phyloP scores from a whole-genome alignment of 2,113 vertebrate genomes.

The Pan troglodytes region DNA sequence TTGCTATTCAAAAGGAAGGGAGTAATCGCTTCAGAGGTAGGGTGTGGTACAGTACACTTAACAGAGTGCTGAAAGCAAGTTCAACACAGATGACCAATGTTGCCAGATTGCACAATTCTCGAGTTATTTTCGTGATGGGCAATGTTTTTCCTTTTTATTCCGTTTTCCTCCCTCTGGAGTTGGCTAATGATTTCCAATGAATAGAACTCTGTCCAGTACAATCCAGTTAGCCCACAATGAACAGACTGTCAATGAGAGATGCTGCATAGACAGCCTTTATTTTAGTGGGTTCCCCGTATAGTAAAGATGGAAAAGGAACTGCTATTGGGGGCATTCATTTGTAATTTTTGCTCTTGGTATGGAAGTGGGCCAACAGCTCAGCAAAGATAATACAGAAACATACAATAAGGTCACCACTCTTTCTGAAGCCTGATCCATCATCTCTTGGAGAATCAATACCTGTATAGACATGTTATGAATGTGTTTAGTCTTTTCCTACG shows the following conservation, averaged over 20 bases:
- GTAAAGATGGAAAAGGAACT: not conserved
- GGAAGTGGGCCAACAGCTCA: conserved; percentile 1
- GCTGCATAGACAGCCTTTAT: not conserved
- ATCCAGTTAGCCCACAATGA: not conserved
- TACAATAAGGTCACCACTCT: not conserved
- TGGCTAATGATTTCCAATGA: conserved; percentile 10
- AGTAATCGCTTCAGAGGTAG: not conserved
- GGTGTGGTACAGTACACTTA: conserved; percentile 18
- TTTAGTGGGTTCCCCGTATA: not conserved
- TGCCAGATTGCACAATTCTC: conserved; percentile 36
- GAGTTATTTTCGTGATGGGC: conserved; percentile 52
- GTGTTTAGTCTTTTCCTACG: not conserved
- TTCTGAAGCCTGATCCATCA: not conserved
- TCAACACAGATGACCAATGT: conserved; percentile 22
- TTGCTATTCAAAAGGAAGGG: conserved; percentile 48
- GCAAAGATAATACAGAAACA: not conserved
- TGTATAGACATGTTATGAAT: not conserved
- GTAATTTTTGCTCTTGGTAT: not conserved
- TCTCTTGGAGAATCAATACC: not conserved
- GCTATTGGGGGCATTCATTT: not conserved
- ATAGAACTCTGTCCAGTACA: not conserved
- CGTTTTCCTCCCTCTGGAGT: not conserved
- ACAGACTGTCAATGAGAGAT: not conserved
- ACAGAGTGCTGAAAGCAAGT: conserved; percentile 9
- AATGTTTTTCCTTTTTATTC: conserved; percentile 55